phyloP scores from a whole-genome alignment of 1,140 invertebrate genomes.

The Drosophila ercepeae region DNA sequence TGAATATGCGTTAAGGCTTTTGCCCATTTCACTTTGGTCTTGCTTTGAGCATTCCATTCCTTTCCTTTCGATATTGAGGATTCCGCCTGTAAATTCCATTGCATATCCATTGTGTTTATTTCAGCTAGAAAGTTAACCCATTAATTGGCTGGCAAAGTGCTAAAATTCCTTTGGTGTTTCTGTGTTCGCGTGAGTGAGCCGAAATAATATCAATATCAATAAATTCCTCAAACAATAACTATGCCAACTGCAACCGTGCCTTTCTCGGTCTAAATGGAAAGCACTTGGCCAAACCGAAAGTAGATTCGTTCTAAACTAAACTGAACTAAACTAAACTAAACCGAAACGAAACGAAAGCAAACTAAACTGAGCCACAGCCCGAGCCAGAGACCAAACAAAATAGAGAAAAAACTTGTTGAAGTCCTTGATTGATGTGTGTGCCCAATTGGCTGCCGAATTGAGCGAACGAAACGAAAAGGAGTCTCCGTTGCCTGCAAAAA shows the following conservation, averaged over 20 bases:
- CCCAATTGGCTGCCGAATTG: slow-evolving; percentile 44
- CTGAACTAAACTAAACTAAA: slow-evolving; percentile 13
- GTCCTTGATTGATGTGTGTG: slow-evolving; percentile 48
- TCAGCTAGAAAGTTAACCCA: slow-evolving; percentile 54
- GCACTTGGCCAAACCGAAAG: slow-evolving; percentile 3
- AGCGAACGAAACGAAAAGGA: slow-evolving; percentile 36
- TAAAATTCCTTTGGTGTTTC: slow-evolving; percentile 6
- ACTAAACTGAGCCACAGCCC: slow-evolving; percentile 23
- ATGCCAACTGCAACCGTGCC: slow-evolving; percentile 35
- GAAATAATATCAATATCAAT: slow-evolving; percentile 44
- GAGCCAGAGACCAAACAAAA: slow-evolving; percentile 51
- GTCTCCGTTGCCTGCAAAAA: slow-evolving; percentile 28
- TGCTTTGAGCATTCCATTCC: slow-evolving; percentile 21
- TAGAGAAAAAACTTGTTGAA: slow-evolving; percentile 57
- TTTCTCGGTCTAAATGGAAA: slow-evolving; percentile 5
- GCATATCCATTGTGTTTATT: slow-evolving; percentile 51
- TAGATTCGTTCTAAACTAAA: not conserved
- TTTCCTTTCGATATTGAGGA: slow-evolving; percentile 12
- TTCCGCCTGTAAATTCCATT: slow-evolving; percentile 28
- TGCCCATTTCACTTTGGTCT: slow-evolving; percentile 1
- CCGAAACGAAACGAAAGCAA: slow-evolving; percentile 4
- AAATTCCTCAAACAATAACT: slow-evolving; percentile 29
- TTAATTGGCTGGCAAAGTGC: slow-evolving; percentile 55
- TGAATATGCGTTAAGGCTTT: slow-evolving; percentile 40
- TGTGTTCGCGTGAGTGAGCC: slow-evolving; percentile 19